phyloP scores from a whole-genome alignment of 2,888 invertebrate species.

The Coelogynopora nodosa region DNA sequence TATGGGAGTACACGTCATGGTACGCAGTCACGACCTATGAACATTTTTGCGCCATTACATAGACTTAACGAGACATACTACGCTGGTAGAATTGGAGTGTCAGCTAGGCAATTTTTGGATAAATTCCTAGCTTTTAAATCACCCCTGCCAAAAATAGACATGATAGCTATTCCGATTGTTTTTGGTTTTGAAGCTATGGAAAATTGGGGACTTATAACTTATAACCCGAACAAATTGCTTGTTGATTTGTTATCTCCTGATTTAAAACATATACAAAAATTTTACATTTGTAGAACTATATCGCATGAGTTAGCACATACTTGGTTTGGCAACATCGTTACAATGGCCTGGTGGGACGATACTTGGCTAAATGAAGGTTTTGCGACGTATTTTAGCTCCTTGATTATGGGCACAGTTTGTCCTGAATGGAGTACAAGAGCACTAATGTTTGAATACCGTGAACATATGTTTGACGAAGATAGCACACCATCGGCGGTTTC shows the following conservation, averaged over 20 bases:
- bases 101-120: background rate
- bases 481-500: background rate
- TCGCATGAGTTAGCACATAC: background rate
- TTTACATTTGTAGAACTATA: background rate
- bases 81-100: background rate
- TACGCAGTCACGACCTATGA: background rate
- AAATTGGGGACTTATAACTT: slow-evolving; percentile 1
- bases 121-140: background rate
- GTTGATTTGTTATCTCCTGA: no score
- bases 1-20: background rate
- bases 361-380: background rate
- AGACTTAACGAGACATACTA: background rate
- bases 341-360: background rate
- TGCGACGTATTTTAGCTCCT: background rate
- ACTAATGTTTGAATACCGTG: background rate
- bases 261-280: no score
- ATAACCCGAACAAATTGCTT: background rate
- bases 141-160: background rate
- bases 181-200: background rate
- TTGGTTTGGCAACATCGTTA: background rate
- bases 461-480: background rate
- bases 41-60: background rate
- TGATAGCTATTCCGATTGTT: background rate
- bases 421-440: background rate
- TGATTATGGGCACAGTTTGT: background rate